Percentiles rank a stretch among this genome's conserved stretches.
These are phyloP conservation scores for Cyanistes caeruleus DNA, from an alignment of 2,113 vertebrate genomes.

Conservation along the genomic window DNA sequence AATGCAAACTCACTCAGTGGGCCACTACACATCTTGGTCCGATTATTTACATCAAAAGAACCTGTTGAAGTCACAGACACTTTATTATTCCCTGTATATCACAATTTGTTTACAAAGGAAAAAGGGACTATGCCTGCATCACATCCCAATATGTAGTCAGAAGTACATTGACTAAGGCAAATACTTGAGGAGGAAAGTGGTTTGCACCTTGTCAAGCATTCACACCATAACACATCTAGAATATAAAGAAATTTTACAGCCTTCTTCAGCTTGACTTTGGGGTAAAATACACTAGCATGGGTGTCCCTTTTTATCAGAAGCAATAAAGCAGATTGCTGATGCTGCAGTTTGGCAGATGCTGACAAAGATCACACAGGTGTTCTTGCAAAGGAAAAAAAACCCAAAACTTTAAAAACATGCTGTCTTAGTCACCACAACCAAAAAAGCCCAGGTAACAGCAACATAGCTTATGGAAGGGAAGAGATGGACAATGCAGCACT, in stretches of 20 bases:
- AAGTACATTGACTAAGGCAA: not conserved
- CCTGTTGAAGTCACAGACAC: not conserved
- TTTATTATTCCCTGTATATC: not conserved
- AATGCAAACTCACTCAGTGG: not conserved
- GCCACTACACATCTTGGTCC: not conserved
- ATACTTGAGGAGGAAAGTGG: not conserved
- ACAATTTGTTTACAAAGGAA: not conserved
- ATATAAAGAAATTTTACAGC: not conserved
- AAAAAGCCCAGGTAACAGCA: not conserved
- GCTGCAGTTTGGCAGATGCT: not conserved
- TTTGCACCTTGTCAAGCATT: not conserved
- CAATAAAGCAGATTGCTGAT: not conserved
- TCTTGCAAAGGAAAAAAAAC: not conserved
- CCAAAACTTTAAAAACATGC: accelerated
- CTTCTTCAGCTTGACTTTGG: not conserved
- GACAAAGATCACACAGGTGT: not conserved
- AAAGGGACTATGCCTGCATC: not conserved
- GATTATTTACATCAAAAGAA: not conserved
- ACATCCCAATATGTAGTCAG: not conserved
- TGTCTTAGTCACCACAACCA: not conserved
- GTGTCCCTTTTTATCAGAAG: not conserved
- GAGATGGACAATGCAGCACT: not conserved
- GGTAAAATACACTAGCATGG: not conserved
- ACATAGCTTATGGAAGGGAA: not conserved
- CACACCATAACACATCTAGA: not conserved